These are phyloP conservation scores for Phataginus tricuspis DNA, from an alignment of 2,797 vertebrate genomes.

Conservation along the genomic window DNA sequence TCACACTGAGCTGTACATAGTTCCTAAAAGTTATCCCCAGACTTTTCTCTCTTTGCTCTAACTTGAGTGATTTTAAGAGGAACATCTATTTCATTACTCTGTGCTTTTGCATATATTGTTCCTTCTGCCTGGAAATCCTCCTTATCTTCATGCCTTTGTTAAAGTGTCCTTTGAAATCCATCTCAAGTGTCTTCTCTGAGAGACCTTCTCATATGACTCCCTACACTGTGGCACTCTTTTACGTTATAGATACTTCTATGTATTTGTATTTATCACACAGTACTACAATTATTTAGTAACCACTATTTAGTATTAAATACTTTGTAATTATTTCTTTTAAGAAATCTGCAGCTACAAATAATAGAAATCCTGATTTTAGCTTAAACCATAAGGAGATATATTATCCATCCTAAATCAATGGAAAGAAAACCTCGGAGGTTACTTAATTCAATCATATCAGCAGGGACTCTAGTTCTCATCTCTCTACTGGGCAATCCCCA, in stretches of 20 bases:
- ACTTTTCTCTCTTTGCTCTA: neutral
- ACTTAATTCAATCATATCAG: neutral
- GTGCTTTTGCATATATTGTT: neutral
- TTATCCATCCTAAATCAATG: neutral
- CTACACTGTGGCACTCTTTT: neutral
- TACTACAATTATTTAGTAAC: neutral
- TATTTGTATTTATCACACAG: neutral
- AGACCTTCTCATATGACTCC: neutral
- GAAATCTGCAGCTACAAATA: neutral
- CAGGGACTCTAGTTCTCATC: neutral
- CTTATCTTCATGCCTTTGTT: neutral
- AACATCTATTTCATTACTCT: neutral
- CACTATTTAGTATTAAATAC: neutral
- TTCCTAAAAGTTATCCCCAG: neutral
- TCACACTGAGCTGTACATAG: neutral
- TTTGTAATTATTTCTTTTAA: neutral
- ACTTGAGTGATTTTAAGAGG: neutral
- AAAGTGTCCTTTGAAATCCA: neutral
- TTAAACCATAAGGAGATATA: neutral
- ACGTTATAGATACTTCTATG: neutral
- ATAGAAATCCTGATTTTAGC: neutral
- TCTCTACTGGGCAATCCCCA: neutral
- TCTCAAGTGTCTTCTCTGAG: neutral
- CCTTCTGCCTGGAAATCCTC: neutral
- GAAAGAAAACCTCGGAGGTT: neutral